Evolutionary conservation across 2,113 vertebrate genomes (phyloP), one percentile per base, ranked within the genome.

Genomic region (Fukomys damarensis): DNA sequence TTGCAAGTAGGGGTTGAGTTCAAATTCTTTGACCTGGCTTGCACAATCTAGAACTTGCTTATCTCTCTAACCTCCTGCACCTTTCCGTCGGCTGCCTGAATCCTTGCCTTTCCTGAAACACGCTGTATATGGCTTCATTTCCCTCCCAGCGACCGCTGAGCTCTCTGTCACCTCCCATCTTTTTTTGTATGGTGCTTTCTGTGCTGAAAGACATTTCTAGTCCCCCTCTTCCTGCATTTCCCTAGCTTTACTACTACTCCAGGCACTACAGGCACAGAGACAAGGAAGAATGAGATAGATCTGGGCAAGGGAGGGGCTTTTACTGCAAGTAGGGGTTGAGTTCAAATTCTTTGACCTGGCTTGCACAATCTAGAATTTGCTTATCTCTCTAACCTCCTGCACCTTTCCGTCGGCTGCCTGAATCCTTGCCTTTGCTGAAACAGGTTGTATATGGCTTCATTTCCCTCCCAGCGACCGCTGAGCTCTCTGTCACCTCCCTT

Each of bases 81-180:
- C 35, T 41, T 77, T 2, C 8, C 14, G 19, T n/a, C 49, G 80
- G 19, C 7, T 26, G 59, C 28, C 1, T 49, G 8, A 7, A n/a
- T 16, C 59, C 24, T 49, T 68, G 30, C 5, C 49, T 56, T 84
- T 38, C 12, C 4, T 32, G 16, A 58, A 2, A 20, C 0, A 81
- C 22, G 30, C 22, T 10, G 52, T 16, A 20, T 52, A 61, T 35
- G 22, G 26, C 32, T n/a, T 10, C 4, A 74, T 66, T 88, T 91
- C 59, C 74, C 32, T 56, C 0, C 52, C 63, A 65, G 9, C 5
- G 38, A 2, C 26, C 30, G 65, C n/a, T 9, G 41, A 13, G 16
- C 10, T 77, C 41, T 86, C n/a, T 63, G 66, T 68, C 63, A 5
- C 5, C 20, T 14, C 0, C 1, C 0, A 0, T 35, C 6, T n/a